Evolutionary conservation across 2,797 vertebrate genomes (phyloP).

Genomic region (Knipowitschia caucasica): DNA sequence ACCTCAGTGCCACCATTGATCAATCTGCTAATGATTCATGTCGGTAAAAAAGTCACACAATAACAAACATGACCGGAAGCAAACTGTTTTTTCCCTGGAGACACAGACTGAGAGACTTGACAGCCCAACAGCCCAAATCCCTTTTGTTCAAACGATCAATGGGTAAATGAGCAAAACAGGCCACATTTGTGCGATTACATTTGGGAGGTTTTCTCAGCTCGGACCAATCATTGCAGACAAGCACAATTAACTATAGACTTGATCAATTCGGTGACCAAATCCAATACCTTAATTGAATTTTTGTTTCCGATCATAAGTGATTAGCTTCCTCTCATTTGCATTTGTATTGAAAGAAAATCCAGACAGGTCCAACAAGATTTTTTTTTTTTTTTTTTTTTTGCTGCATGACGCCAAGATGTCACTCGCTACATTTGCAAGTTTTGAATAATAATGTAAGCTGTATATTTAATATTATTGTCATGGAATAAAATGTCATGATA

Average conservation of each 20-base stretch:
- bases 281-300: background rate
- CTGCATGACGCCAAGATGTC: background rate
- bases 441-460: background rate
- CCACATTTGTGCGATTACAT: constrained; percentile 55
- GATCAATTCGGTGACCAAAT: background rate
- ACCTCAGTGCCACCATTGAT: constrained; percentile 31
- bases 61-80: constrained; percentile 39
- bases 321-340: background rate
- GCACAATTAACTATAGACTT: background rate
- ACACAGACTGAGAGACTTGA: constrained; percentile 3
- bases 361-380: background rate
- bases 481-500: too few species aligned
- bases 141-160: constrained; percentile 50
- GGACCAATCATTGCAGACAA: background rate
- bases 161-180: constrained; percentile 58
- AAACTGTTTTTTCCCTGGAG: constrained; percentile 11
- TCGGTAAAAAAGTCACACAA: constrained; percentile 12
- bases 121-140: background rate
- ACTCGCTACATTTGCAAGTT: background rate
- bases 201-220: constrained; percentile 8
- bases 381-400: background rate
- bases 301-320: background rate
- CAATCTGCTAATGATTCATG: constrained; percentile 31
- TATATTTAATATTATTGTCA: background rate
- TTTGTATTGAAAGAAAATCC: background rate